phyloP scores from a whole-genome alignment of 2,113 vertebrate species.

The Mesembrinibis cayennensis region DNA sequence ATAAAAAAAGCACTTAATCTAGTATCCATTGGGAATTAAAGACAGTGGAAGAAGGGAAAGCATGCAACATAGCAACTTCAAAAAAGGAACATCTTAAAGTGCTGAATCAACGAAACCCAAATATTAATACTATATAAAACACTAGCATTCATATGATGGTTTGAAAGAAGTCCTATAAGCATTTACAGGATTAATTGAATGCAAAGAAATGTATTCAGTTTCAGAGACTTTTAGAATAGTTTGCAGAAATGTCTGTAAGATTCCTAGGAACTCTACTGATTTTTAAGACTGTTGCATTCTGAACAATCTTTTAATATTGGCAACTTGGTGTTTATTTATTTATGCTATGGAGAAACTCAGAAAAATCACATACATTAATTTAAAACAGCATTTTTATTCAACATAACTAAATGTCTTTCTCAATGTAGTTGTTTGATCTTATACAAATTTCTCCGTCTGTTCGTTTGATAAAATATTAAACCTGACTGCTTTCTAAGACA shows the following conservation, averaged over 20 bases:
- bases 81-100: neutral
- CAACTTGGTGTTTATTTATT: neutral
- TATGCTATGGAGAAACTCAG: neutral
- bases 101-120: neutral
- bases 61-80: neutral
- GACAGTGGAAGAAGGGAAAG: neutral
- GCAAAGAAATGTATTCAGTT: neutral
- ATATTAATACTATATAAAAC: neutral
- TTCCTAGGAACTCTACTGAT: neutral
- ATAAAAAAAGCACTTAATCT: neutral
- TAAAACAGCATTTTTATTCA: neutral
- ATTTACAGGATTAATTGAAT: neutral
- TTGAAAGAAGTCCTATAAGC: neutral
- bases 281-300: neutral
- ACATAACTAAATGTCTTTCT: neutral
- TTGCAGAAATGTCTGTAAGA: neutral
- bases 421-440: neutral
- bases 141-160: neutral
- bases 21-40: neutral
- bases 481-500: conserved; percentile 34
- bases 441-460: neutral
- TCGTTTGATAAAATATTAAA: conserved; percentile 59
- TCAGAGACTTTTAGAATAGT: neutral
- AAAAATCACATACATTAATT: neutral
- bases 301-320: neutral